Evolutionary conservation across 2,797 vertebrate genomes (phyloP).

Genomic region (Phylloscopus collybita): DNA sequence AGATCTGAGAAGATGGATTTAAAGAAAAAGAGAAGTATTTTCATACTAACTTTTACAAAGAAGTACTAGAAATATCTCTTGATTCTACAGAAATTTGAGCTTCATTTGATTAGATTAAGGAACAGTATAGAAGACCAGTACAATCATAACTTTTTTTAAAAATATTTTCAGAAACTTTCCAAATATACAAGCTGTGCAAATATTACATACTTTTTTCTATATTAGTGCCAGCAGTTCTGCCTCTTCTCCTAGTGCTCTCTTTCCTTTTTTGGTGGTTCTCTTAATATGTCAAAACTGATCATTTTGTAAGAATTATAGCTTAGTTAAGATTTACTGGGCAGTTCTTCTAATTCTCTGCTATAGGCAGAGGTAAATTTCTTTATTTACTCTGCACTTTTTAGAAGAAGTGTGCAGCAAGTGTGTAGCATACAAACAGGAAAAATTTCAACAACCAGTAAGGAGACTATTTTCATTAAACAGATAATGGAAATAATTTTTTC

Average conservation of each 20-base stretch:
- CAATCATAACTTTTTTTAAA: accelerated
- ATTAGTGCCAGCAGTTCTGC: background rate
- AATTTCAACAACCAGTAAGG: background rate
- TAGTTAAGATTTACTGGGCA: background rate
- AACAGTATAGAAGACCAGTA: background rate
- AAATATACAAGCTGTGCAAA: background rate
- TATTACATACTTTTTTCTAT: background rate
- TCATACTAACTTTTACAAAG: background rate
- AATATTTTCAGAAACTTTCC: background rate
- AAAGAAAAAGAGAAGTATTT: background rate
- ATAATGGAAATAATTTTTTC: background rate
- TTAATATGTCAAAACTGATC: background rate
- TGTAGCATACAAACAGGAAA: background rate
- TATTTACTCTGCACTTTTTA: background rate
- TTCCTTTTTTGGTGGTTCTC: background rate
- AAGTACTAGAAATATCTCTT: background rate
- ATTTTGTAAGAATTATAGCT: background rate
- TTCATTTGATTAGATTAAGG: background rate
- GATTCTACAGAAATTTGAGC: background rate
- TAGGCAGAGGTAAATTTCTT: background rate
- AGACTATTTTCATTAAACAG: background rate
- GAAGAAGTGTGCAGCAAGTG: background rate
- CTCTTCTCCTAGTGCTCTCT: background rate
- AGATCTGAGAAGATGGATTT: background rate
- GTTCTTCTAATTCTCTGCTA: background rate